A percentile compares a stretch with the other conserved stretches of the same genome.
Conservation (phyloP, 2,888 invertebrate species). For the Pardosa pseudoannulata region DNA sequence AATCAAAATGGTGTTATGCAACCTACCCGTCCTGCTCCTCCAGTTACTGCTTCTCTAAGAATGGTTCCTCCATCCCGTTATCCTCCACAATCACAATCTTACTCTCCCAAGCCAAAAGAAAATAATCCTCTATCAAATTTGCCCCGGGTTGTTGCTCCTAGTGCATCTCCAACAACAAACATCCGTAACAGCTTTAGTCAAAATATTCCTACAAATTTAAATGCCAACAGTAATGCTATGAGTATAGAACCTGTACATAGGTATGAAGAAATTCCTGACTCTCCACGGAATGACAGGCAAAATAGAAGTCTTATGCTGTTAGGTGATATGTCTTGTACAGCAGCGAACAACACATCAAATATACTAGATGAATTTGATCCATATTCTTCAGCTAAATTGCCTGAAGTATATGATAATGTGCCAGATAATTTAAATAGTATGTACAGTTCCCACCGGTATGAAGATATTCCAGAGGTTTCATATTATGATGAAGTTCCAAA, state of each 20-base stretch:
- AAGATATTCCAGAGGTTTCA: constrained; percentile 67
- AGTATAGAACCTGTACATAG: constrained; percentile 36
- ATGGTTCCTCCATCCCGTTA: constrained; percentile 41
- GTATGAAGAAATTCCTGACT: constrained; percentile 65
- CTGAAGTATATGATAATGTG: constrained; percentile 57
- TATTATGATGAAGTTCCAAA: constrained; percentile 36
- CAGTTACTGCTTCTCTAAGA: constrained; percentile 25
- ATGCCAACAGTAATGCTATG: neutral
- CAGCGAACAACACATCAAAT: neutral
- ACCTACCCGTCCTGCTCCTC: constrained; percentile 29
- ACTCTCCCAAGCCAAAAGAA: neutral
- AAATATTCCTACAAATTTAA: neutral
- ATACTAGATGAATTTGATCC: constrained; percentile 65
- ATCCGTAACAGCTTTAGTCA: neutral
- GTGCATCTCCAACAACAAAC: neutral
- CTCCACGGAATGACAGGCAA: no score
- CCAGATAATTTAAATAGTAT: constrained; percentile 43
- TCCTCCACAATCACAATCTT: constrained; percentile 15
- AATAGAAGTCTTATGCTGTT: neutral
- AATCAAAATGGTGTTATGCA: neutral
- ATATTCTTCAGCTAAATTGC: constrained; percentile 30
- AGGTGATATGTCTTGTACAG: neutral
- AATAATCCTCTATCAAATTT: neutral
- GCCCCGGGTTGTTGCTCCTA: neutral
- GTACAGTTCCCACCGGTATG: constrained; percentile 66